These are phyloP conservation scores for Gymnocheta viridis DNA, from an alignment of 2,888 invertebrate species.

Conservation along the genomic window DNA sequence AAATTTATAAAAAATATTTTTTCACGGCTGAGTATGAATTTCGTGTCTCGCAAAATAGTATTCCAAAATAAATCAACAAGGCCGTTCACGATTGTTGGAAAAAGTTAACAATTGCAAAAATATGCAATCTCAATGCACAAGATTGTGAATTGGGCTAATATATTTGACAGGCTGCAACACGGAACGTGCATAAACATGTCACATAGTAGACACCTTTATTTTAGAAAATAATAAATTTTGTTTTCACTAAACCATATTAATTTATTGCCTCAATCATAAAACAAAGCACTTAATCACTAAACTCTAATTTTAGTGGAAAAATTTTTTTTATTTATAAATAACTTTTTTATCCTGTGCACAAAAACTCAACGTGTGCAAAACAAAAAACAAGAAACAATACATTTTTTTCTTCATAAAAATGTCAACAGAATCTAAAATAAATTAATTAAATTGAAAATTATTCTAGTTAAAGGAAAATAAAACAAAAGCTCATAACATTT, in stretches of 20 bases:
- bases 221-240: background rate
- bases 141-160: too few species aligned
- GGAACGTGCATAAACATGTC: too few species aligned
- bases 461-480: background rate
- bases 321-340: background rate
- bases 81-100: too few species aligned
- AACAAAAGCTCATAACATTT: constrained; percentile 3
- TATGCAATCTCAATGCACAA: too few species aligned
- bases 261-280: background rate
- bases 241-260: background rate
- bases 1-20: too few species aligned
- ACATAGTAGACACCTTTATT: too few species aligned
- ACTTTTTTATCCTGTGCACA: background rate
- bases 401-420: constrained; percentile 19
- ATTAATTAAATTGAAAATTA: constrained; percentile 52
- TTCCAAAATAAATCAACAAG: too few species aligned
- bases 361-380: constrained; percentile 57
- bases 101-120: too few species aligned
- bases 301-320: background rate
- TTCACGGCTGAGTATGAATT: too few species aligned
- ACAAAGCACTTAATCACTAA: background rate
- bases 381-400: background rate
- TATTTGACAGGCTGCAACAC: too few species aligned
- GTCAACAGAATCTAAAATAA: constrained; percentile 50
- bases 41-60: too few species aligned